Conservation (phyloP, 2,797 vertebrate species). For the Acanthurus lineatus region DNA sequence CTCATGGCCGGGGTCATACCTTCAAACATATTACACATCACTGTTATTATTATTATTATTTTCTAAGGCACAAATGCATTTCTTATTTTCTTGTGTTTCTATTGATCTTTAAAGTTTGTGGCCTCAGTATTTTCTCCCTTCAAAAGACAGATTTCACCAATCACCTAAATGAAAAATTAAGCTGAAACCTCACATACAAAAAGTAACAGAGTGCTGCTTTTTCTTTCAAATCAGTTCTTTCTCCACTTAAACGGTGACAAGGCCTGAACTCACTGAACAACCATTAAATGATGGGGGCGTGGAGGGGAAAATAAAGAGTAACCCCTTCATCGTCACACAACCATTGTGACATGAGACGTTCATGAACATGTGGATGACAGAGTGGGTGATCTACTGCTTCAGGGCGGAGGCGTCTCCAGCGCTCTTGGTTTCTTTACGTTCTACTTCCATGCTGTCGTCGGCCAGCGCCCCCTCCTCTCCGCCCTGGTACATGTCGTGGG, state of each 20-base stretch:
- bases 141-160: conserved; percentile 29
- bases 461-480: conserved; percentile 89
- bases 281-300: conserved; percentile 29
- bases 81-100: conserved; percentile 39
- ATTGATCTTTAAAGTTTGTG: conserved; percentile 25
- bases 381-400: conserved; percentile 81
- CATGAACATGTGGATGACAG: background rate
- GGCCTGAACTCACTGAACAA: conserved; percentile 41
- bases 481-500: conserved; percentile 93
- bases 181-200: conserved; percentile 15
- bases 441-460: conserved; percentile 89
- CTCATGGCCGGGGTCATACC: background rate
- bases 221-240: conserved; percentile 33
- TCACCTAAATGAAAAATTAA: conserved; percentile 36
- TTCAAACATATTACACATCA: conserved; percentile 22
- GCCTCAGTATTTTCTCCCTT: conserved; percentile 35
- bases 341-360: background rate
- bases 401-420: conserved; percentile 75
- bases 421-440: conserved; percentile 89
- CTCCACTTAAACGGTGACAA: conserved; percentile 26
- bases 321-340: conserved; percentile 17
- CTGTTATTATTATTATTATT: conserved; percentile 37
- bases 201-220: conserved; percentile 28
- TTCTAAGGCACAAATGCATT: conserved; percentile 84
- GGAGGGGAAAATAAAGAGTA: background rate